A percentile compares a stretch with the other conserved stretches of the same genome.
Conservation (phyloP, 2,113 vertebrate genomes). For the Oncorhynchus nerka region DNA sequence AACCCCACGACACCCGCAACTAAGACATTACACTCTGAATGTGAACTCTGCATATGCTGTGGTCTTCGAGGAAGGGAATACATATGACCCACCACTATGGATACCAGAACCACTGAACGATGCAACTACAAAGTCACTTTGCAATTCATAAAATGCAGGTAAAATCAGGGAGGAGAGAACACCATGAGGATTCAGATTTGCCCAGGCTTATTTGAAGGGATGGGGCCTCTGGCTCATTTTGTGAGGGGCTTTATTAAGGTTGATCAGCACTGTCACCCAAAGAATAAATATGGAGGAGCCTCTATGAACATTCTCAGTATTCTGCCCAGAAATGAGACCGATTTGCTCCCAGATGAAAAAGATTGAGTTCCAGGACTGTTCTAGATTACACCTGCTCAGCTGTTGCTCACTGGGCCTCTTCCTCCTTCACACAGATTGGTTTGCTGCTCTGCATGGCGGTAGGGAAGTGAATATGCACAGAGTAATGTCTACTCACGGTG, state of each 20-base stretch:
- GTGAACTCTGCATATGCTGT: neutral
- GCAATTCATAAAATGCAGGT: neutral
- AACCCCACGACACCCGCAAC: neutral
- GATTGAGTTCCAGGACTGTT: constrained; percentile 69
- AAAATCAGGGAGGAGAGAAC: neutral
- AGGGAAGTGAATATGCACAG: constrained; percentile 8
- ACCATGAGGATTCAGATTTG: neutral
- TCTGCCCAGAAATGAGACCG: constrained; percentile 67
- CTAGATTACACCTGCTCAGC: constrained; percentile 65
- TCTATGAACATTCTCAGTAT: constrained; percentile 55
- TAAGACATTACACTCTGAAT: neutral
- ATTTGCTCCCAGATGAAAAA: constrained; percentile 71
- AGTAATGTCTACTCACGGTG: constrained; percentile 58
- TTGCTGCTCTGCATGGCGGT: constrained; percentile 26
- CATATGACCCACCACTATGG: neutral
- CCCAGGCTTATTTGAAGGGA: neutral
- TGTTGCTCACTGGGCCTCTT: constrained; percentile 51
- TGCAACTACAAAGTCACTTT: neutral
- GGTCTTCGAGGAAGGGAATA: neutral
- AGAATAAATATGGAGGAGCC: neutral
- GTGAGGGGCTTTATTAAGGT: neutral
- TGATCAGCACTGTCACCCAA: neutral
- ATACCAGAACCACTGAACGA: neutral
- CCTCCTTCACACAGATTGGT: constrained; percentile 17
- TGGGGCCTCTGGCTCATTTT: neutral